Base-by-base conservation (phyloP, 2,113 vertebrate species). In the Notiomystis cincta region DNA sequence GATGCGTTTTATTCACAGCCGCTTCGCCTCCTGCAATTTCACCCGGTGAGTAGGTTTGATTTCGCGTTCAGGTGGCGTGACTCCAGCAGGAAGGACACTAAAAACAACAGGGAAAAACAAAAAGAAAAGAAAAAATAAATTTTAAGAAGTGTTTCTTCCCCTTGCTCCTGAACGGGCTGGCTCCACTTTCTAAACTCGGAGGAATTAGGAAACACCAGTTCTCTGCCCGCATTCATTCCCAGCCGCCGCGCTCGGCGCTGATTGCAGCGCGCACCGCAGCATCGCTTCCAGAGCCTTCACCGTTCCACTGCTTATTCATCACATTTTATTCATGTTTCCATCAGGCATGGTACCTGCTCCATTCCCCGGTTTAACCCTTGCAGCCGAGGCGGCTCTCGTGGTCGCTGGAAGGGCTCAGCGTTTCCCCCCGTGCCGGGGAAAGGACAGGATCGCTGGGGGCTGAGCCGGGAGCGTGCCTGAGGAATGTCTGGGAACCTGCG, bases 31-130 rank as follows among this genome's bases (percentile, higher is more conserved):
- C 91, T 92, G 96, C 93, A 60, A 64, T 96, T 87, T 93, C 90
- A 80, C 82, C 72, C 64, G 98, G 98, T 98, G 95, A 98, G 98
- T 98, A 78, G 70, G 64, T 85, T 95, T 95, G 71, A 65, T 90
- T 79, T 76, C 90, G 24, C 93, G 38, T 82, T 70, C 70, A n/a
- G 54, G 15, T 42, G 60, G 57, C 56, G 42, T 14, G 38, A 42
- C 51, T 75, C 35, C 66, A 35, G 25, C 76, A 45, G 78, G 70
- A 70, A 45, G 69, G 62, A 44, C 27, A 2, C n/a, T 67, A 16
- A 11, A 70, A 73, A 28, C 60, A 31, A 3, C 47, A 61, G 79
- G 79, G 30, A 45, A 27, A 71, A 76, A 58, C 15, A 53, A 45
- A 45, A n/a, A 44, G 10, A 33, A 22, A 7, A 12, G 2, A 33